A percentile compares a stretch with the other conserved stretches of the same genome.
These are phyloP conservation scores for Alentia gelatinosa DNA, from an alignment of 2,888 invertebrate genomes.

Conservation along the genomic window DNA sequence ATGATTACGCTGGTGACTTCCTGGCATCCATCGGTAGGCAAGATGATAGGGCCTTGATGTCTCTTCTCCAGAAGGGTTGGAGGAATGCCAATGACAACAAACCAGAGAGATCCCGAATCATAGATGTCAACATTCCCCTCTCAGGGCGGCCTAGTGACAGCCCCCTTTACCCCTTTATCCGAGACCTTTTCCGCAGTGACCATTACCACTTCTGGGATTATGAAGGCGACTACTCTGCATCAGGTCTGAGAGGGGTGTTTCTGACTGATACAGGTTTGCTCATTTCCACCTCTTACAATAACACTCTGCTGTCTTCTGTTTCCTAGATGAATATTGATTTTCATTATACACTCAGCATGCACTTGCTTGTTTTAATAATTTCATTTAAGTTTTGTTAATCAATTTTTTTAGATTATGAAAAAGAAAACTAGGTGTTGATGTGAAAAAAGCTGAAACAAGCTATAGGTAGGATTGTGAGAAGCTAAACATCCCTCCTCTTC, in stretches of 20 bases:
- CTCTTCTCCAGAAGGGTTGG: background rate
- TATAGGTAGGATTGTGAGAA: too few species aligned
- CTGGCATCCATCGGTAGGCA: conserved; percentile 2
- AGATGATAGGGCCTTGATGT: conserved; percentile 7
- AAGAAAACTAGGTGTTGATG: too few species aligned
- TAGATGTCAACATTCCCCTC: conserved; percentile 10
- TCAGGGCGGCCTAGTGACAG: conserved; percentile 40
- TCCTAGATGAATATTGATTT: too few species aligned
- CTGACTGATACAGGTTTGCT: conserved; percentile 48
- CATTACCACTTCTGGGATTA: conserved; percentile 51
- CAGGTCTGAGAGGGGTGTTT: conserved; percentile 33
- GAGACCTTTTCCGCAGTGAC: conserved; percentile 46
- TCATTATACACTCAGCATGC: too few species aligned
- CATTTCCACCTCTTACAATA: too few species aligned
- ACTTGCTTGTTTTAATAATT: too few species aligned
- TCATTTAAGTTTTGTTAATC: too few species aligned
- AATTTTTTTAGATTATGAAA: too few species aligned
- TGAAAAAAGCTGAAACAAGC: too few species aligned
- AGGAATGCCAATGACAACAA: background rate
- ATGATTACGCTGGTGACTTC: conserved; percentile 7
- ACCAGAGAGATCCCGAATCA: background rate
- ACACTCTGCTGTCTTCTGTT: too few species aligned
- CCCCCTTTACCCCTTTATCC: background rate
- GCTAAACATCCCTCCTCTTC: too few species aligned
- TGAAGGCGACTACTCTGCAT: background rate